Percentiles rank a stretch among this genome's conserved stretches.
Conservation (phyloP, 1,140 invertebrate genomes). For the Cydia amplana region DNA sequence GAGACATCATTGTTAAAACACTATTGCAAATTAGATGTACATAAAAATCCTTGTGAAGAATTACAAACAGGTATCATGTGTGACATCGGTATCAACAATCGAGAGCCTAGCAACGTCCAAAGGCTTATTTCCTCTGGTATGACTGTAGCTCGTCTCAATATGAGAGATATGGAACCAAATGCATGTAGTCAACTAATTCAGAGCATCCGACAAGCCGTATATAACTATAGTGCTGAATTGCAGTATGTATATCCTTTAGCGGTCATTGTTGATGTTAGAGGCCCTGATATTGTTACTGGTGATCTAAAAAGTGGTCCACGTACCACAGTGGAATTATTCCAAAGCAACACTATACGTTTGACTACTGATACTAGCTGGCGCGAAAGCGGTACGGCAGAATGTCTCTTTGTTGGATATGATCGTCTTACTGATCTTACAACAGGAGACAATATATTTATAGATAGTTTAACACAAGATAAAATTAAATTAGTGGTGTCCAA, state of each 20-base stretch:
- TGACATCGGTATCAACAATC: conserved; percentile 65
- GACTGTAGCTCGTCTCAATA: conserved; percentile 69
- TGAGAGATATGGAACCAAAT: conserved; percentile 70
- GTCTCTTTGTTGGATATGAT: conserved; percentile 69
- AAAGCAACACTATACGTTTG: conserved; percentile 57
- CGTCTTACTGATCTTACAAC: conserved; percentile 63
- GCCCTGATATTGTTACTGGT: conserved; percentile 73
- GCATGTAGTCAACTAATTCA: conserved; percentile 68
- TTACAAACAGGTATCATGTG: conserved; percentile 73
- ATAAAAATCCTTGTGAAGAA: conserved; percentile 69
- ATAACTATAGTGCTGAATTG: conserved; percentile 73
- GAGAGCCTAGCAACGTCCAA: conserved; percentile 65
- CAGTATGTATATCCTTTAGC: conserved; percentile 74
- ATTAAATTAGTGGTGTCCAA: conserved; percentile 63
- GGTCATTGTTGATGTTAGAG: conserved; percentile 69
- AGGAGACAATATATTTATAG: conserved; percentile 62
- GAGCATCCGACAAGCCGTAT: conserved; percentile 72
- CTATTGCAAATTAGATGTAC: conserved; percentile 64
- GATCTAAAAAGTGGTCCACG: conserved; percentile 64
- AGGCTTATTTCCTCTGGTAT: conserved; percentile 70
- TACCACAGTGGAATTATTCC: conserved; percentile 56
- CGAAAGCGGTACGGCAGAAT: conserved; percentile 68
- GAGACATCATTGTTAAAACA: conserved; percentile 61
- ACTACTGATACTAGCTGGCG: conserved; percentile 67
- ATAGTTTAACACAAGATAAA: conserved; percentile 61